Evolutionary conservation across 1,140 invertebrate genomes (phyloP).

Genomic region (Hyles euphorbiae): DNA sequence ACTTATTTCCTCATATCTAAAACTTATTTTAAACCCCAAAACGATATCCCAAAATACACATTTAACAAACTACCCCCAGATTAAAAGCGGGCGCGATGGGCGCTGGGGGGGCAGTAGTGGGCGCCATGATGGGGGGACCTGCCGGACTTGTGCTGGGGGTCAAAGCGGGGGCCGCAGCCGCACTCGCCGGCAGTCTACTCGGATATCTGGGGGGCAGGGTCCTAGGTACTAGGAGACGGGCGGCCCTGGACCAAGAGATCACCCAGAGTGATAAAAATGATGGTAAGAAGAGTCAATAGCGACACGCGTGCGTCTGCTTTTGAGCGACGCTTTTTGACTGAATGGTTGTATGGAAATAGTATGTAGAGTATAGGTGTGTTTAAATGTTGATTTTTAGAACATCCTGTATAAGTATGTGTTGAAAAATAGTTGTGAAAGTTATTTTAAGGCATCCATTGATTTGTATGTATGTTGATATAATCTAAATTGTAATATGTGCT

Average conservation of each 20-base stretch:
- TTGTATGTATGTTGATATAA: too few relatives aligned
- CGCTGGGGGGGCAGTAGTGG: slow-evolving; percentile 35
- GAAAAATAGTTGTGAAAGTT: too few relatives aligned
- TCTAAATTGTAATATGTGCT: too few relatives aligned
- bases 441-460: too few relatives aligned
- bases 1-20: too few relatives aligned
- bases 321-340: slow-evolving; percentile 7
- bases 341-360: too few relatives aligned
- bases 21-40: too few relatives aligned
- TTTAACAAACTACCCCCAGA: background rate
- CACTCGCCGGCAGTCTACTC: slow-evolving; percentile 37
- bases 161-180: slow-evolving; percentile 45
- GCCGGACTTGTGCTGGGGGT: slow-evolving; percentile 42
- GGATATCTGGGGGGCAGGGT: slow-evolving; percentile 31
- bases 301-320: slow-evolving; percentile 12
- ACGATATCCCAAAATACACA: too few relatives aligned
- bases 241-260: background rate
- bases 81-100: slow-evolving; percentile 29
- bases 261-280: background rate
- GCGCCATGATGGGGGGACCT: slow-evolving; percentile 41
- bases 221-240: slow-evolving; percentile 10
- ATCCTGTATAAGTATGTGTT: too few relatives aligned
- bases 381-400: too few relatives aligned
- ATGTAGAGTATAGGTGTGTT: too few relatives aligned
- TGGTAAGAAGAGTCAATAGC: slow-evolving; percentile 20